Conservation (phyloP, 2,888 invertebrate genomes). For the Lithodes maja region DNA sequence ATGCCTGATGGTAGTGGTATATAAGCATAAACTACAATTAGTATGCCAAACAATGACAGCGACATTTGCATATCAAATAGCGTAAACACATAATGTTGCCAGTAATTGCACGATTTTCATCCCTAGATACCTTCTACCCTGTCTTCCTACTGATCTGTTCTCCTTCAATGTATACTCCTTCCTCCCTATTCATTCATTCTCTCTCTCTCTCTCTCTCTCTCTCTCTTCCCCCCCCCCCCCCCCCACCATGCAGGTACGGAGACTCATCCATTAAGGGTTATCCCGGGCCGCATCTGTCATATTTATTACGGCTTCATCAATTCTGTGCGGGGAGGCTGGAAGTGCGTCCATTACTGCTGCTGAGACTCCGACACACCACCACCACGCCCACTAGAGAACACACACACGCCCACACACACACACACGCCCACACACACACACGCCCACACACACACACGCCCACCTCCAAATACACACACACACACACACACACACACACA, state of each 20-base stretch:
- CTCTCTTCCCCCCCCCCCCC: background rate
- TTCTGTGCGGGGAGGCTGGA: background rate
- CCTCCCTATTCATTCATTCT: background rate
- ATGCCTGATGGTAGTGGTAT: no score
- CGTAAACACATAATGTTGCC: no score
- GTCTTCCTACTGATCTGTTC: no score
- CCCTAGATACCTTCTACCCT: no score
- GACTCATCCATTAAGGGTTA: conserved; percentile 35
- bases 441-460: conserved; percentile 1
- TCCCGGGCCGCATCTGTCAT: conserved; percentile 43
- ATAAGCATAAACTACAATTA: no score
- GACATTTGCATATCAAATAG: no score
- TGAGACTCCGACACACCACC: background rate
- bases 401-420: conserved; percentile 27
- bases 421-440: conserved; percentile 5
- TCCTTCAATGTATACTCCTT: background rate
- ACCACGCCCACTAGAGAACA: background rate
- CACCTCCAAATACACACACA: conserved; percentile 23
- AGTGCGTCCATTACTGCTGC: background rate
- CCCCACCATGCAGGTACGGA: background rate
- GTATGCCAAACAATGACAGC: no score
- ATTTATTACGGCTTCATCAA: conserved; percentile 54
- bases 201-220: background rate
- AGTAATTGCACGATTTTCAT: no score
- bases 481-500: conserved; percentile 22